Base-by-base conservation (phyloP, 2,888 invertebrate species). In the Coelogynopora nodosa region DNA sequence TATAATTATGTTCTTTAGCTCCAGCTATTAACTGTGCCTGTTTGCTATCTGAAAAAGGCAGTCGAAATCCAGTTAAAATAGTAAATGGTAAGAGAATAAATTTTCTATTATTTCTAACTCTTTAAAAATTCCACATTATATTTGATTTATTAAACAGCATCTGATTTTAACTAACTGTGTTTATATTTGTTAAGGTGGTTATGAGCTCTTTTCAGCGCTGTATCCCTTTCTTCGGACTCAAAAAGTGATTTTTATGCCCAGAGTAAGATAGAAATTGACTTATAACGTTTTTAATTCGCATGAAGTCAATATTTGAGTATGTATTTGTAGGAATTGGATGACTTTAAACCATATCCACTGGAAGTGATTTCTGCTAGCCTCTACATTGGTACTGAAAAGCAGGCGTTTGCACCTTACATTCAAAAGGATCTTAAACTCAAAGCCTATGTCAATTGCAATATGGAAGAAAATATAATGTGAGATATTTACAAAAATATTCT, bases 181-280 rank as follows among this genome's bases (percentile, higher is more conserved):
- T 49, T 49, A 49, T 10, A 49, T 49, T 23, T 49, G 82, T 88
- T 29, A 88, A 90, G 91, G 92, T 31, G 92, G 92, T 0, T 92
- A 91, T 89, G 91, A 91, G 87, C 89, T 89, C 67, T 92, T 92
- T 87, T 92, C 92, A 80, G 91, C 91, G 1, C 88, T 91, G 10
- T 92, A 92, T 88, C 92, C 92, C 82, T 92, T 91, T 88, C 88
- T 92, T 30, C 88, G 92, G 86, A 91, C 92, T 49, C 91, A 91
- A 88, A 91, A 92, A 88, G 90, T 91, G 27, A 89, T 92, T n/a
- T 92, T 90, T 88, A 91, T 91, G 90, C 92, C 91, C 67, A 89
- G 90, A 89, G 92, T 91, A 89, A 88, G 89, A 87, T 0, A n/a
- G n/a, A n/a, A n/a, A n/a, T n/a, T n/a, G n/a, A 31, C 0, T 13